Base-by-base conservation (phyloP, 1,140 invertebrate genomes). In the Pogonognathellus flavescens region DNA sequence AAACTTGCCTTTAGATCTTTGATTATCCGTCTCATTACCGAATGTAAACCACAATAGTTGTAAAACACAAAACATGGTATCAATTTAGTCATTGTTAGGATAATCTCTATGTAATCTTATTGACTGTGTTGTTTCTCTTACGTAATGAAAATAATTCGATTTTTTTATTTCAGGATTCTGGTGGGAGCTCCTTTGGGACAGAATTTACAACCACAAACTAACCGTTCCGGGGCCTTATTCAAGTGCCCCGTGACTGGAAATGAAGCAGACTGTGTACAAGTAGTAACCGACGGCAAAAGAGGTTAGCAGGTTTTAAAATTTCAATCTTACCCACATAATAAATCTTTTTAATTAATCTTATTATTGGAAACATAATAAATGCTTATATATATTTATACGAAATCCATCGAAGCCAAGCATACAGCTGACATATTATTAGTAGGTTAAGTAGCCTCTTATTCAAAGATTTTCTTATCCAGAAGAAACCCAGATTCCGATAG, bases 161-260 rank as follows among this genome's bases (percentile, higher is more conserved):
- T 81, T 81, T 8, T 85, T 49, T 90, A 84, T 93, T 90, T 11
- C 91, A 98, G 97, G 94, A 92, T 99, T 87, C 91, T 99, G 82
- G 95, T 98, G 1, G 97, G 97, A 49, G 97, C 97, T 53, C 97
- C 97, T 5, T 90, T 95, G 87, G 96, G 94, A 85, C 93, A 96
- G 89, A 97, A 97, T 90, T 90, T 93, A 80, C 96, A 98, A 91
- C 95, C 96, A 4, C 92, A 93, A 50, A 97, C 96, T 11, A 95
- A 94, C 84, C 92, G 92, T 86, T 97, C 97, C 0, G 97, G 97
- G 31, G 97, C 96, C 0, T 91, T 99, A 11, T 98, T 94, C 93
- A 94, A 94, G 91, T 98, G 97, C 91, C 94, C 95, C 0, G 91
- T 98, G 13, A 94, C 93, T 8, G 93, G 93, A 7, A 89, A 90